A percentile compares a stretch with the other conserved stretches of the same genome.
Evolutionary conservation across 2,888 invertebrate species (phyloP).

Genomic region (Tineola bisselliella): DNA sequence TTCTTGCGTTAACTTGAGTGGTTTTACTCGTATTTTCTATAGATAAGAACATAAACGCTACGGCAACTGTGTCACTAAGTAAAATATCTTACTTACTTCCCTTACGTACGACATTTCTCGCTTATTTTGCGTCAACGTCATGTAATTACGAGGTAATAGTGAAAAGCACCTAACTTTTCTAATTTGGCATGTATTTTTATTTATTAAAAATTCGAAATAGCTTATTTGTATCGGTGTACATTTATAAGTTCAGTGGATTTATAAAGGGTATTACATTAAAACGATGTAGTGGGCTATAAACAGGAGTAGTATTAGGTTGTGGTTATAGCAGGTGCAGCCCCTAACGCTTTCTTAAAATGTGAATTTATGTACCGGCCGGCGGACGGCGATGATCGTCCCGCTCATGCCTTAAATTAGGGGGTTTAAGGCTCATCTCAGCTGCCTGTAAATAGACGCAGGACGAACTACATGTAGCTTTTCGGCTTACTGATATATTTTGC

Average conservation of each 20-base stretch:
- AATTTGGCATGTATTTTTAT: no score
- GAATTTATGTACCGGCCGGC: conserved; percentile 56
- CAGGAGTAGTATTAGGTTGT: conserved; percentile 39
- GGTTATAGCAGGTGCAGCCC: conserved; percentile 45
- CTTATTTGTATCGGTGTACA: no score
- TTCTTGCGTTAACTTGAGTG: conserved; percentile 29
- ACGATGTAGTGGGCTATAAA: conserved; percentile 25
- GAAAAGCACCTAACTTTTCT: neutral
- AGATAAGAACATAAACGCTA: conserved; percentile 19
- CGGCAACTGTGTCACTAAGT: conserved; percentile 6
- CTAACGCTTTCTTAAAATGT: conserved; percentile 55
- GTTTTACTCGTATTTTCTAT: conserved; percentile 45
- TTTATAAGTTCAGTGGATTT: neutral
- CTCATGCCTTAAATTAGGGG: conserved; percentile 63
- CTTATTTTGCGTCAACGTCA: neutral
- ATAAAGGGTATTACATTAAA: conserved; percentile 18
- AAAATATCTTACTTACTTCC: conserved; percentile 5
- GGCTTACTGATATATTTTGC: conserved; percentile 16
- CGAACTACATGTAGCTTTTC: conserved; percentile 29
- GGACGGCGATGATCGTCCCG: conserved; percentile 59
- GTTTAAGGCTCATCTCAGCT: conserved; percentile 56
- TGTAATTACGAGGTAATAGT: neutral
- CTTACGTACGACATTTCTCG: neutral
- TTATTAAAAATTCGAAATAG: no score
- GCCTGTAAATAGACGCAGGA: conserved; percentile 53